phyloP scores from a whole-genome alignment of 2,888 invertebrate species.

The Oscheius sp. region DNA sequence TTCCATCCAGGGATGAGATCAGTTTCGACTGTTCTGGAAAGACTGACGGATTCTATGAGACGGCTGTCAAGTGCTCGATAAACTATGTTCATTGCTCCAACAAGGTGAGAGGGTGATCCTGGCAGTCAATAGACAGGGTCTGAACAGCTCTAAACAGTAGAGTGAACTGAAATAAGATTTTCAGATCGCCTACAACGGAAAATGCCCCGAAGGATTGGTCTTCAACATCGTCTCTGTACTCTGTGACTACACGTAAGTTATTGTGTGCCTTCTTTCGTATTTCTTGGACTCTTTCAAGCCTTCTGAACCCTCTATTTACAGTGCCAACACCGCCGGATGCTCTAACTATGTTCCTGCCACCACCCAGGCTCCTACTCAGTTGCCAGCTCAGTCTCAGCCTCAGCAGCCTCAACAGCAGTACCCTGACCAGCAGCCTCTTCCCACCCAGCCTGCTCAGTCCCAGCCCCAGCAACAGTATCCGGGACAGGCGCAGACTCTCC shows the following conservation, averaged over 20 bases:
- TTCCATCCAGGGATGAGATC: not conserved
- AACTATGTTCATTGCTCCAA: not conserved
- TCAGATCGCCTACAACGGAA: not conserved
- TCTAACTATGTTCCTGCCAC: not conserved
- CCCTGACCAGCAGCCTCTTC: not conserved
- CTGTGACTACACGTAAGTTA: slow-evolving; percentile 24
- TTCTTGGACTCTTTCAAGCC: not conserved
- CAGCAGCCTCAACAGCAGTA: not conserved
- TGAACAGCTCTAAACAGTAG: too few species aligned
- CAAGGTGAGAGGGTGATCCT: not conserved
- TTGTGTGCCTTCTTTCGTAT: too few species aligned
- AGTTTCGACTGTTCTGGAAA: not conserved
- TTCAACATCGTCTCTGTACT: not conserved
- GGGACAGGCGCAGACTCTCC: not conserved
- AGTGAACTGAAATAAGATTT: too few species aligned
- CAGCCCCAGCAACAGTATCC: not conserved
- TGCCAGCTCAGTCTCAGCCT: not conserved
- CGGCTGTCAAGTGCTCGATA: not conserved
- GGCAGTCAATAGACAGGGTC: too few species aligned
- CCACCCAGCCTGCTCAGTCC: slow-evolving; percentile 5
- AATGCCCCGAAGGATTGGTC: slow-evolving; percentile 8
- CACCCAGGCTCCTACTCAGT: not conserved
- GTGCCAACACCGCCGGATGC: not conserved
- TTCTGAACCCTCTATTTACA: not conserved
- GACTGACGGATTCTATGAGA: slow-evolving; percentile 17